phyloP scores from a whole-genome alignment of 2,888 invertebrate genomes.

The Polydrusus tereticollis region DNA sequence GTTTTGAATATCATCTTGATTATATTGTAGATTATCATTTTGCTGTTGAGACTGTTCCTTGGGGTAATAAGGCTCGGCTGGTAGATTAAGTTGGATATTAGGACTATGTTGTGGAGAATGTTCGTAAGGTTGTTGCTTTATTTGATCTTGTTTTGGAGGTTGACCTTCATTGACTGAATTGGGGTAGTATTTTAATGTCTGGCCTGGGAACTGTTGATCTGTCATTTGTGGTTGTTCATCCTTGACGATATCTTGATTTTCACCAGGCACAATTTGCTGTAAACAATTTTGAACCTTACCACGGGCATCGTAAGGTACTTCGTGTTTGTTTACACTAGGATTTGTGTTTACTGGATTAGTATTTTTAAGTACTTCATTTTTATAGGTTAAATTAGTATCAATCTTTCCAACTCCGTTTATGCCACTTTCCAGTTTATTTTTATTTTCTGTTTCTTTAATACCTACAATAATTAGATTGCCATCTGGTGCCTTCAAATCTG shows the following conservation, averaged over 20 bases:
- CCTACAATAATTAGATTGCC: neutral
- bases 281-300: neutral
- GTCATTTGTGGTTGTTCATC: too few species aligned
- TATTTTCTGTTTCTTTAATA: neutral
- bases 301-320: neutral
- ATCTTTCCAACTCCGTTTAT: neutral
- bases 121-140: neutral
- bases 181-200: neutral
- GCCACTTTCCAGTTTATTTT: neutral
- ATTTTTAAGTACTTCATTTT: neutral
- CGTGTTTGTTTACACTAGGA: neutral
- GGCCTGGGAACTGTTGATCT: too few species aligned
- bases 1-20: neutral
- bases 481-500: neutral
- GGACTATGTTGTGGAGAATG: neutral
- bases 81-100: neutral
- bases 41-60: neutral
- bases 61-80: neutral
- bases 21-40: neutral
- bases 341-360: neutral
- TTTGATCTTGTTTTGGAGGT: neutral
- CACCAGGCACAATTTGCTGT: neutral
- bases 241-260: too few species aligned
- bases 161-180: constrained; percentile 7
- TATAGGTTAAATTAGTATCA: neutral